These are phyloP conservation scores for Mesoligia furuncula DNA, from an alignment of 2,888 invertebrate species.

Conservation along the genomic window DNA sequence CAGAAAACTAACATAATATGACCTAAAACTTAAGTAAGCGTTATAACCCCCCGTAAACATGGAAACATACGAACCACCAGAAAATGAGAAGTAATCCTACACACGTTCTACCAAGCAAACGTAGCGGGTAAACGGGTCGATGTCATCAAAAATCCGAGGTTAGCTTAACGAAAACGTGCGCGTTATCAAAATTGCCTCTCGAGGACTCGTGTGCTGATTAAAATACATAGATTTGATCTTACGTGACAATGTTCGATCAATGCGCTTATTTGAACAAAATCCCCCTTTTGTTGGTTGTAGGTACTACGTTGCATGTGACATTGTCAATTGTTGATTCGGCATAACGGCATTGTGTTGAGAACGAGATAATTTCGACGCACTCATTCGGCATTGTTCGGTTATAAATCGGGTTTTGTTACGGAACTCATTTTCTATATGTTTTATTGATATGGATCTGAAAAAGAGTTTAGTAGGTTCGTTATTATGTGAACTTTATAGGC, in stretches of 20 bases:
- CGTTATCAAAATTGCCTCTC: conserved; percentile 71
- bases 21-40: conserved; percentile 16
- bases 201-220: conserved; percentile 79
- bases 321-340: conserved; percentile 76
- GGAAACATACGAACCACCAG: conserved; percentile 50
- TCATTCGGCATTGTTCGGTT: conserved; percentile 68
- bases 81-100: conserved; percentile 61
- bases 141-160: conserved; percentile 64
- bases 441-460: conserved; percentile 43
- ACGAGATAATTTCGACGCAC: conserved; percentile 75
- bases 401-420: conserved; percentile 56
- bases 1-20: not conserved
- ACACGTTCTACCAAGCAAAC: conserved; percentile 60
- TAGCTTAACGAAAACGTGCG: conserved; percentile 68
- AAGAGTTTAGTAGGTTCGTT: conserved; percentile 46
- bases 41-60: conserved; percentile 41
- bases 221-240: conserved; percentile 79
- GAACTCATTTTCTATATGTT: conserved; percentile 48
- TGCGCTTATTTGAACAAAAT: conserved; percentile 62
- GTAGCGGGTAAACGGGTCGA: conserved; percentile 57
- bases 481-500: conserved; percentile 1
- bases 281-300: conserved; percentile 48
- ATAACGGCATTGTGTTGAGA: conserved; percentile 73
- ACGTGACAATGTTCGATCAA: conserved; percentile 62
- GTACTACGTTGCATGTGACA: conserved; percentile 70